phyloP scores from a whole-genome alignment of 1,140 invertebrate species.

The Drosophila rufa region DNA sequence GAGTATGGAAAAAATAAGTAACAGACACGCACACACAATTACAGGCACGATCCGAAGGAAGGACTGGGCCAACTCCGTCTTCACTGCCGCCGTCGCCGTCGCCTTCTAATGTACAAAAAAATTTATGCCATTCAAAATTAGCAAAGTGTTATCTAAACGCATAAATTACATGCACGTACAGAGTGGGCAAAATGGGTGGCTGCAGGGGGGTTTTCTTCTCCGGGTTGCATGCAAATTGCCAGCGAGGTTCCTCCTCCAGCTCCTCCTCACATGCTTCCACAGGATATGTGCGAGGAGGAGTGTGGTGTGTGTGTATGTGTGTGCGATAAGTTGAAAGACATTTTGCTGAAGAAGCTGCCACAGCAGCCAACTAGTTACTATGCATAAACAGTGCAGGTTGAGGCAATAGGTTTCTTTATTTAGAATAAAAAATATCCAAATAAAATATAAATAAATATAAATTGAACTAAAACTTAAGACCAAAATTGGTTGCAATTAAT shows the following conservation, averaged over 20 bases:
- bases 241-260: conserved; percentile 18
- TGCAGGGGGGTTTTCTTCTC: conserved; percentile 17
- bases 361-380: conserved; percentile 70
- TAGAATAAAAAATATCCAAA: not conserved
- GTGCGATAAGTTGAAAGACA: conserved; percentile 79
- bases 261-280: conserved; percentile 31
- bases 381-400: conserved; percentile 1
- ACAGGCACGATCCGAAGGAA: conserved; percentile 60
- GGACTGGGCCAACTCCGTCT: conserved; percentile 43
- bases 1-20: conserved; percentile 44
- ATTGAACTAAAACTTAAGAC: not conserved
- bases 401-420: not conserved
- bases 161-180: conserved; percentile 84
- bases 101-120: conserved; percentile 66
- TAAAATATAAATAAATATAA: not conserved
- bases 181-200: conserved; percentile 42
- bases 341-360: conserved; percentile 79
- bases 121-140: conserved; percentile 84
- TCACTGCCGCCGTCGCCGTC: conserved; percentile 17
- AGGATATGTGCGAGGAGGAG: conserved; percentile 15
- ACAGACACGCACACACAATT: conserved; percentile 77
- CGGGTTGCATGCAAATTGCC: conserved; percentile 73
- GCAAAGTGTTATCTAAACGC: conserved; percentile 84
- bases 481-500: not conserved
- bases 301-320: conserved; percentile 20